Evolutionary conservation across 2,113 vertebrate genomes (phyloP).

Genomic region (Murina feae): DNA sequence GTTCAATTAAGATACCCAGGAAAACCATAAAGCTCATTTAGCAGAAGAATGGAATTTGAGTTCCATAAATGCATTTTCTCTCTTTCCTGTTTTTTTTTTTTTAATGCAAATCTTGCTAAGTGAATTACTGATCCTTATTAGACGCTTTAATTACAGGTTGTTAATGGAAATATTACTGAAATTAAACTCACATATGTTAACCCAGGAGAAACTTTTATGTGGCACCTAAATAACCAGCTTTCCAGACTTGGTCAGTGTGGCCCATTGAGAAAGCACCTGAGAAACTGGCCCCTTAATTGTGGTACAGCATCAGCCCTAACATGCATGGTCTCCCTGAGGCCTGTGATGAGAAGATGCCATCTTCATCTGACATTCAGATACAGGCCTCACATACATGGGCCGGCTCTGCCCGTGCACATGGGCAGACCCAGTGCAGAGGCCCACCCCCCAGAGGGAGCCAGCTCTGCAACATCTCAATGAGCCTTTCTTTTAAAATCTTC

Average conservation of each 20-base stretch:
- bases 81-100: conserved; percentile 9
- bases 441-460: background rate
- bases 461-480: background rate
- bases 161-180: conserved; percentile 83
- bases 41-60: conserved; percentile 76
- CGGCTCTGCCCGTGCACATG: rapidly evolving
- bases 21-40: conserved; percentile 81
- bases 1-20: conserved; percentile 78
- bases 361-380: background rate
- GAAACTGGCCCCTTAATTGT: conserved; percentile 43
- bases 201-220: conserved; percentile 66
- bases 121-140: conserved; percentile 82
- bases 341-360: background rate
- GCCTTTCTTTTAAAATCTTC: too few relatives aligned
- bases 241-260: conserved; percentile 53
- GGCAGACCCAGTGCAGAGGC: background rate
- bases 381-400: background rate
- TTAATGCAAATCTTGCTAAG: conserved; percentile 64
- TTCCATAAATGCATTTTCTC: conserved; percentile 59
- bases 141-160: conserved; percentile 81
- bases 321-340: background rate
- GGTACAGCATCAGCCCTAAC: background rate
- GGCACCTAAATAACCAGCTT: conserved; percentile 63
- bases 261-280: conserved; percentile 48
- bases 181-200: conserved; percentile 75